Evolutionary conservation across 2,797 vertebrate species (phyloP).

Genomic region (Lerista edwardsae): DNA sequence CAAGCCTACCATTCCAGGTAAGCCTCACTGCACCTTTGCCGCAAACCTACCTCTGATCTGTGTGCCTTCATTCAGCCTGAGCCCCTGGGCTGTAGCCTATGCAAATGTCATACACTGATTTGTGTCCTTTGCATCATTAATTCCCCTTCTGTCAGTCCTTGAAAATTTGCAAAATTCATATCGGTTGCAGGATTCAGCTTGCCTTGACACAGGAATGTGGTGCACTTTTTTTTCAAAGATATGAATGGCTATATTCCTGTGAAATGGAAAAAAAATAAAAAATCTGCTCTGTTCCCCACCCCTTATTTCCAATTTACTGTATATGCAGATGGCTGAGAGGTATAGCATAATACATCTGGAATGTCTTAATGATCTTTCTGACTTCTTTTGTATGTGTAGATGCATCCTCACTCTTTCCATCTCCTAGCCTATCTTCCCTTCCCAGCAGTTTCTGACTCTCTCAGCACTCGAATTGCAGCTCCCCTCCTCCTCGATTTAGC

Average conservation of each 20-base stretch:
- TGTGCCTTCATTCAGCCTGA: too few relatives aligned
- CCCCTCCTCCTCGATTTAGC: neutral
- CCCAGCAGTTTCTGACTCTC: neutral
- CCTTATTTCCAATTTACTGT: neutral
- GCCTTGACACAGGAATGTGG: neutral
- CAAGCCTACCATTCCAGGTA: constrained; percentile 91
- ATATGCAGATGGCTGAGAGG: neutral
- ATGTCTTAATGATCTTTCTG: neutral
- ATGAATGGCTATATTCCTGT: neutral
- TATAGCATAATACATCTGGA: neutral
- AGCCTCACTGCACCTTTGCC: constrained; percentile 43
- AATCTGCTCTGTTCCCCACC: too few relatives aligned
- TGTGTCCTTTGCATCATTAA: neutral
- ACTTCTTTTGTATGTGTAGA: neutral
- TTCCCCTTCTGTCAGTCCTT: neutral
- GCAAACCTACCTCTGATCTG: neutral
- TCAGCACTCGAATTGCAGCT: neutral
- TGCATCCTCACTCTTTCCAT: neutral
- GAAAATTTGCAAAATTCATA: neutral
- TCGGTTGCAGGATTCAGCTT: neutral
- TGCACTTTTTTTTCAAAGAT: neutral
- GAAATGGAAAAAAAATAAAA: neutral
- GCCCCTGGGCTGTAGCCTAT: too few relatives aligned
- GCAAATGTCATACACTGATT: neutral
- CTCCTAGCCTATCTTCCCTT: neutral